Base-by-base conservation (phyloP, 2,113 vertebrate genomes). In the human region DNA sequence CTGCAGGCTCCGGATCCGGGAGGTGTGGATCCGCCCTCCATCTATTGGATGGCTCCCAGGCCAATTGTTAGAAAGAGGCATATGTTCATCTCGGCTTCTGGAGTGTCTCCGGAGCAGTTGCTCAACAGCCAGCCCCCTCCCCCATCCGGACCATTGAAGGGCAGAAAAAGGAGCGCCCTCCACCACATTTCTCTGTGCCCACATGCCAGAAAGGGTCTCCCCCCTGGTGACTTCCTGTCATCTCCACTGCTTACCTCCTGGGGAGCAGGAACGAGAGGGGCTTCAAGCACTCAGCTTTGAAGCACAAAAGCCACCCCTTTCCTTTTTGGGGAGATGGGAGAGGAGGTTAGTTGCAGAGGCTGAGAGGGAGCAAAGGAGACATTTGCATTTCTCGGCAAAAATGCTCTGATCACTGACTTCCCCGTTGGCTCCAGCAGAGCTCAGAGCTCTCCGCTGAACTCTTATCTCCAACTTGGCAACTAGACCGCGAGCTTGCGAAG, bases 21-120 rank as follows among this genome's bases (percentile, higher is more conserved):
- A 96, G 96, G 89, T 83, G 66, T 0, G 11, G 85, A 84, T 95
- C 93, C 95, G 81, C 59, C 94, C 84, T 97, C 97, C 98, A 94
- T 94, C 83, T 97, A 96, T 98, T 98, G 96, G 97, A 97, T 94
- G 96, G 90, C 72, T 97, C 97, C 95, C 93, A 93, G 94, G 92
- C 96, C 96, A 97, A 98, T 97, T 97, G 96, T 97, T 98, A 97
- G 97, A 98, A 98, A 98, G 98, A 98, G 97, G 97, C 97, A 97
- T 96, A 82, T 95, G 97, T 96, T 98, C 93, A 38, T 96, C 94
- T 96, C 43, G 45, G 95, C 92, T 97, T 97, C 94, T 95, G 95
- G 96, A 98, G 97, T 97, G 96, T 98, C 98, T 97, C 93, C 50
- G 12, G 81, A 97, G 97, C 97, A 97, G 96, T 98, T 97, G 98